Evolutionary conservation across 2,888 invertebrate genomes (phyloP).

Genomic region (Fragum sueziense): DNA sequence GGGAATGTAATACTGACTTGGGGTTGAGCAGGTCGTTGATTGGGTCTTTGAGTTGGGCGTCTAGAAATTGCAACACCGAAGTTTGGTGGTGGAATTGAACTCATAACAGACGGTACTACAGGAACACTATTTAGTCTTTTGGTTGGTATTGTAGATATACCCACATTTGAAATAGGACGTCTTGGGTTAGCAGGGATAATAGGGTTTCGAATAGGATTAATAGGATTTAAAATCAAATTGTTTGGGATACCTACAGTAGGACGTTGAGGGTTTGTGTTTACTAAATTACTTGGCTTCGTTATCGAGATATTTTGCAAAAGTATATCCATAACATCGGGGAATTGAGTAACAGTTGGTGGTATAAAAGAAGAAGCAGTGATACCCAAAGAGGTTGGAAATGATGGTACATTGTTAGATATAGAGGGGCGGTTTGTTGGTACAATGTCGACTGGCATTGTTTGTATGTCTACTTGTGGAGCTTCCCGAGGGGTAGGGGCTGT

Average conservation of each 20-base stretch:
- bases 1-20: no score
- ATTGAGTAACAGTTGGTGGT: background rate
- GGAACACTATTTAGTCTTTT: no score
- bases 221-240: background rate
- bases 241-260: background rate
- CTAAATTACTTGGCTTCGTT: background rate
- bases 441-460: background rate
- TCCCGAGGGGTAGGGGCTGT: background rate
- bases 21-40: no score
- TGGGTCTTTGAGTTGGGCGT: no score
- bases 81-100: no score
- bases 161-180: background rate
- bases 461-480: background rate
- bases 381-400: background rate
- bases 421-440: background rate
- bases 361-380: background rate
- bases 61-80: no score
- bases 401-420: background rate
- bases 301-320: background rate
- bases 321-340: background rate
- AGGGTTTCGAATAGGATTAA: background rate
- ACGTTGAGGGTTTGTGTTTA: background rate
- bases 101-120: no score
- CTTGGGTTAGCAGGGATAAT: background rate
- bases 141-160: background rate